These are phyloP conservation scores for Plutella xylostella DNA, from an alignment of 2,888 invertebrate species.

Conservation along the genomic window DNA sequence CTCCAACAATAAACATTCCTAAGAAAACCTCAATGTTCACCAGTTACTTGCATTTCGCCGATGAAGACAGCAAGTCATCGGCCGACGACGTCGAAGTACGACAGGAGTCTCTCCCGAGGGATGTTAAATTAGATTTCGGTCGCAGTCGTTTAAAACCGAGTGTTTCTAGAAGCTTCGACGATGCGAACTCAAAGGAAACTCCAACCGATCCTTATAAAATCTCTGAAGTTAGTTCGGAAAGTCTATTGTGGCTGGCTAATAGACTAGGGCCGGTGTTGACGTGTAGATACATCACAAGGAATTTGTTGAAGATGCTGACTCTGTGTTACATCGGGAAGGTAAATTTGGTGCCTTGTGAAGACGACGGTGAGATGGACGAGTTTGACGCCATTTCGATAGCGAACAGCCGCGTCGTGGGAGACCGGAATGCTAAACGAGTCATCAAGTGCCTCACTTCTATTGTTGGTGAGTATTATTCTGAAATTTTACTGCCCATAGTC, in stretches of 20 bases:
- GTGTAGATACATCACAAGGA: constrained; percentile 89
- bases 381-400: constrained; percentile 74
- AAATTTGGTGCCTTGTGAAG: constrained; percentile 70
- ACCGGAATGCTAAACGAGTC: constrained; percentile 87
- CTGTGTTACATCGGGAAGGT: constrained; percentile 92
- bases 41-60: constrained; percentile 57
- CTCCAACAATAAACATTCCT: constrained; percentile 81
- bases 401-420: constrained; percentile 77
- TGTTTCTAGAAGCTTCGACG: constrained; percentile 25
- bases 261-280: constrained; percentile 94
- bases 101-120: constrained; percentile 24
- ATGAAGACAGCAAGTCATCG: constrained; percentile 31
- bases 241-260: constrained; percentile 92
- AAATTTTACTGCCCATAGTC: background rate
- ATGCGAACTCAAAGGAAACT: constrained; percentile 25
- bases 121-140: constrained; percentile 33
- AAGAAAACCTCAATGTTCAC: constrained; percentile 54
- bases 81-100: constrained; percentile 28
- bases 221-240: constrained; percentile 89
- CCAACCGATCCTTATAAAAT: constrained; percentile 66
- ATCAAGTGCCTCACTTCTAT: constrained; percentile 91
- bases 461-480: constrained; percentile 70
- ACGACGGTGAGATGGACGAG: constrained; percentile 41
- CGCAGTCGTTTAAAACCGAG: constrained; percentile 23
- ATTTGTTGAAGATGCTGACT: constrained; percentile 93